Evolutionary conservation across 2,797 vertebrate species (phyloP), one percentile per base, ranked within the genome.

Genomic region (Pseudocheirus occidentalis): DNA sequence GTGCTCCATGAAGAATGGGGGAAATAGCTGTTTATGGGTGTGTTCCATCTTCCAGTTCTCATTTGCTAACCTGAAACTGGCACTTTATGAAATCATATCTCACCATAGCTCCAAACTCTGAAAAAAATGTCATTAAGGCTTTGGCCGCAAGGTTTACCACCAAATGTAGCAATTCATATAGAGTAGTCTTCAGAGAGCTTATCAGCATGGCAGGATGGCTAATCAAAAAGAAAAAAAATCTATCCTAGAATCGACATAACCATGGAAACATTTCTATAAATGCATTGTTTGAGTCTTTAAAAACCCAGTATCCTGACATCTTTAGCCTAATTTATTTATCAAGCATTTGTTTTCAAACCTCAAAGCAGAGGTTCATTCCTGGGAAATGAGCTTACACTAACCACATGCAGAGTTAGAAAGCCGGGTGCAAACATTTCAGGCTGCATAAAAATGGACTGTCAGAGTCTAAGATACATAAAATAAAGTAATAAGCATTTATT

Each of bases 81-180:
- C 18, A 56, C 92, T 93, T 97, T 94, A 96, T 96, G 96, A 96
- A 96, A 95, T 96, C 95, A 93, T 92, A 95, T 96, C 93, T 96
- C 93, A 96, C 95, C 57, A 55, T 57, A 92, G 58, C 91, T 56
- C 93, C 93, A 94, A 96, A 96, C 73, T 54, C 91, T 90, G 59
- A 94, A 90, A 90, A 55, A 92, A 94, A 46, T 62, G 2, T 94
- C 90, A 97, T 97, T 96, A 96, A 94, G 5, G 96, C 81, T 92
- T 55, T n/a, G 55, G 28, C 93, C 94, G 97, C 93, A 90, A 97
- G 97, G 89, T 55, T 90, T 96, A 56, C 90, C 90, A 53, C 29
- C 89, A n/a, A 54, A 34, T 50, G 87, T 91, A 95, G 90, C 96
- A 97, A 93, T 89, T 95, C 94, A 95, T 96, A 96, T 95, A 57